phyloP scores from a whole-genome alignment of 2,888 invertebrate genomes.

The Meteorus cinctellus region DNA sequence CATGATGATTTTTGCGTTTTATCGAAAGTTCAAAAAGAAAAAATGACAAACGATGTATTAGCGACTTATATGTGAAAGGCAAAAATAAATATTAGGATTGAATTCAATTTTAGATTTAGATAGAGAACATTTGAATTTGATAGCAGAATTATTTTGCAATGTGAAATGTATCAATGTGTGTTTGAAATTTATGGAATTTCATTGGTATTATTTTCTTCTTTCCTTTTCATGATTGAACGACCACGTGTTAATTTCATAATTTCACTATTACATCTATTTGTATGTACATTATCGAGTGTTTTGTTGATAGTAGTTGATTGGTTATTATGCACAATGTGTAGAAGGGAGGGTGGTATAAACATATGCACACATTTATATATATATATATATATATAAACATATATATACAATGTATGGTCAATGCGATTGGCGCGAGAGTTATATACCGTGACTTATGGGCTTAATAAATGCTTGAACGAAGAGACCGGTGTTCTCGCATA shows the following conservation, averaged over 20 bases:
- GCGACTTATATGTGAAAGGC: background rate
- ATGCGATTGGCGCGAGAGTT: conserved; percentile 28
- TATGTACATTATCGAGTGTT: conserved; percentile 3
- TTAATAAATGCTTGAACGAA: conserved; percentile 52
- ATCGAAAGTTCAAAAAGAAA: background rate
- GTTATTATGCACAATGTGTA: conserved; percentile 7
- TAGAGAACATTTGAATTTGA: too few species aligned
- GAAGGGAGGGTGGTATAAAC: background rate
- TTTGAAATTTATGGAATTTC: too few species aligned
- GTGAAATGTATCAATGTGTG: too few species aligned
- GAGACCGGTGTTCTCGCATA: conserved; percentile 40
- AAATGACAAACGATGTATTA: background rate
- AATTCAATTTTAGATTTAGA: too few species aligned
- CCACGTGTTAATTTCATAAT: background rate
- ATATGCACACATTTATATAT: background rate
- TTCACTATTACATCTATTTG: conserved; percentile 1
- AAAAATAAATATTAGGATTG: background rate
- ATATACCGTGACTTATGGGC: conserved; percentile 49
- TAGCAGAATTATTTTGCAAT: too few species aligned
- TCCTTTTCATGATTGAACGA: background rate
- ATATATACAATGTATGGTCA: conserved; percentile 4
- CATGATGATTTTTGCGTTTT: conserved; percentile 29
- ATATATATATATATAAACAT: background rate
- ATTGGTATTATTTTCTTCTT: background rate
- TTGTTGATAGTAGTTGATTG: conserved; percentile 11